Percentiles rank a stretch among this genome's conserved stretches.
phyloP scores from a whole-genome alignment of 2,113 vertebrate species.

The Dromiciops gliroides region DNA sequence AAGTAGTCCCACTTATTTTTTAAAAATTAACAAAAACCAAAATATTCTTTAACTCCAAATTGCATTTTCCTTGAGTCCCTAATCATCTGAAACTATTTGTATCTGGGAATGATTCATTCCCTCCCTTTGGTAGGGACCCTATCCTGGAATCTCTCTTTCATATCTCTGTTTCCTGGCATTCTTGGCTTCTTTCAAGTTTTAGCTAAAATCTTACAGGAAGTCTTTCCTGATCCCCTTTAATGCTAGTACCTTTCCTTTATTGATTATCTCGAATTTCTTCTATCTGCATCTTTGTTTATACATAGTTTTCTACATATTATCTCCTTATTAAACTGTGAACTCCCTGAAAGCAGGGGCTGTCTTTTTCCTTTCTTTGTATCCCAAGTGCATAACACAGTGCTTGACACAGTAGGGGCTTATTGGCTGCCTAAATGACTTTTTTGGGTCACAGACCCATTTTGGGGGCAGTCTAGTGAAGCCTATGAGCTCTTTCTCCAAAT shows the following conservation, averaged over 20 bases:
- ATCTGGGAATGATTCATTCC: background rate
- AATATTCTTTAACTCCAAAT: background rate
- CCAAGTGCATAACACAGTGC: no score
- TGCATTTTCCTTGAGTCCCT: background rate
- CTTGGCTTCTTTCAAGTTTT: background rate
- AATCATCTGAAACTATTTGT: accelerated
- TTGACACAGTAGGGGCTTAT: background rate
- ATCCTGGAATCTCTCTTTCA: background rate
- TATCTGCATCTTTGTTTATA: background rate
- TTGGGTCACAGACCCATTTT: background rate
- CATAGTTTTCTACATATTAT: background rate
- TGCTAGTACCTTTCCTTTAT: background rate
- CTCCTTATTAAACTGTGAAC: background rate
- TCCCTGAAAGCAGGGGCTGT: background rate
- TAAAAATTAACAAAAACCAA: background rate
- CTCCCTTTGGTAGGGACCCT: background rate
- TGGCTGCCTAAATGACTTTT: no score
- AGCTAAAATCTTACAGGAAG: background rate
- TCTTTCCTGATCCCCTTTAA: background rate
- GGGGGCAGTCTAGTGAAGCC: background rate
- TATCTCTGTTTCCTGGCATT: background rate
- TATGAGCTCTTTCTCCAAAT: background rate
- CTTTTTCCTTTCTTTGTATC: background rate
- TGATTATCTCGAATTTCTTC: background rate
- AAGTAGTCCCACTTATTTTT: background rate